Evolutionary conservation across 1,140 invertebrate species (phyloP).

Genomic region (Nixonia krombeini): DNA sequence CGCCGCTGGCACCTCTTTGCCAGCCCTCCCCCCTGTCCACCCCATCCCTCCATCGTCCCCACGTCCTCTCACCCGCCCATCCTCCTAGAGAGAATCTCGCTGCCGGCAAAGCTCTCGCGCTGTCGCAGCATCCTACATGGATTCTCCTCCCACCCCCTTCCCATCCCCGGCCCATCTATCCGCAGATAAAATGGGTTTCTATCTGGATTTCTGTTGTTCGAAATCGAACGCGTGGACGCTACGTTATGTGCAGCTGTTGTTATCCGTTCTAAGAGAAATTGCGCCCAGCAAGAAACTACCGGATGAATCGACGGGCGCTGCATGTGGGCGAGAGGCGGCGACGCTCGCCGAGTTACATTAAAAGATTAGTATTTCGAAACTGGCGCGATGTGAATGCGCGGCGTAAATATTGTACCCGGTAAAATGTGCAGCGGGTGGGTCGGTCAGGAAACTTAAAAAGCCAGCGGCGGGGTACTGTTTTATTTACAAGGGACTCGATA

Average conservation of each 20-base stretch:
- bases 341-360: no score
- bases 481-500: no score
- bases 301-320: no score
- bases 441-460: no score
- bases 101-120: slow-evolving; percentile 10
- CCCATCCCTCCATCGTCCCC: neutral
- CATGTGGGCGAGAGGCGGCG: no score
- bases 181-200: slow-evolving; percentile 34
- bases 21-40: slow-evolving; percentile 2
- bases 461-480: no score
- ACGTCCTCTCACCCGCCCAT: slow-evolving; percentile 10
- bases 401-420: no score
- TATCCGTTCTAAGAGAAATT: slow-evolving; percentile 26
- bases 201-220: slow-evolving; percentile 29
- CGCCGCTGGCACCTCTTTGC: slow-evolving; percentile 20
- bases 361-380: no score
- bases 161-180: slow-evolving; percentile 6
- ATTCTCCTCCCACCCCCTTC: neutral
- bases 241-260: slow-evolving; percentile 28
- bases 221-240: slow-evolving; percentile 16
- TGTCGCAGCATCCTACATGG: slow-evolving; percentile 7
- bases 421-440: no score
- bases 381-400: no score
- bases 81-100: slow-evolving; percentile 8
- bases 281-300: no score